Conservation (phyloP, 2,888 invertebrate species). For the Polia nebulosa region DNA sequence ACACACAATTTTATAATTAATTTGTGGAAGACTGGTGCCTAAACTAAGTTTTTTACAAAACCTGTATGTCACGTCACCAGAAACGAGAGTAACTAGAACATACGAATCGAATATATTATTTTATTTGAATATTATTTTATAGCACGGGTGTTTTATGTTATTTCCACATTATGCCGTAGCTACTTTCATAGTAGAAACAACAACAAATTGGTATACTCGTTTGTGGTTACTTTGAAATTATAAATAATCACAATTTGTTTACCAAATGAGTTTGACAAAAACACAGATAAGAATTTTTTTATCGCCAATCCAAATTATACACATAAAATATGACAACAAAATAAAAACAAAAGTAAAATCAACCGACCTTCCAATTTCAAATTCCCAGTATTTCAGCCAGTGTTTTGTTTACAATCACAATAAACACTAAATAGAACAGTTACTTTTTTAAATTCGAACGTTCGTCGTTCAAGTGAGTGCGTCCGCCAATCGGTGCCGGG, state of each 20-base stretch:
- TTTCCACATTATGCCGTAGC: no score
- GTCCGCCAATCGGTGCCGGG: conserved; percentile 57
- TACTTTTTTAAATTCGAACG: background rate
- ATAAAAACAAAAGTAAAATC: background rate
- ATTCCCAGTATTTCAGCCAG: background rate
- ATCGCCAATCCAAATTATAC: conserved; percentile 28
- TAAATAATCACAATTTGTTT: conserved; percentile 11
- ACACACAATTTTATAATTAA: no score
- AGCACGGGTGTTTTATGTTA: background rate
- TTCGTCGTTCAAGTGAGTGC: conserved; percentile 20
- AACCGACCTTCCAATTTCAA: conserved; percentile 33
- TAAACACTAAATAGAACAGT: conserved; percentile 11
- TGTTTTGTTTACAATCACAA: conserved; percentile 26
- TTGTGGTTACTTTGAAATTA: no score
- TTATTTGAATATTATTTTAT: background rate
- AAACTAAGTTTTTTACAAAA: no score
- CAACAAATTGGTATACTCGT: background rate
- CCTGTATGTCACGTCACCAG: no score
- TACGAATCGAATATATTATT: background rate
- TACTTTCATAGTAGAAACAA: background rate
- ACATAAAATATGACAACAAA: no score
- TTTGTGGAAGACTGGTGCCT: no score
- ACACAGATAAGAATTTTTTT: conserved; percentile 20
- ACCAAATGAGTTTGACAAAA: conserved; percentile 25
- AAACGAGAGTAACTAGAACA: conserved; percentile 19